These are phyloP conservation scores for Eurytoma adleriae DNA, from an alignment of 2,888 invertebrate genomes.

Conservation along the genomic window DNA sequence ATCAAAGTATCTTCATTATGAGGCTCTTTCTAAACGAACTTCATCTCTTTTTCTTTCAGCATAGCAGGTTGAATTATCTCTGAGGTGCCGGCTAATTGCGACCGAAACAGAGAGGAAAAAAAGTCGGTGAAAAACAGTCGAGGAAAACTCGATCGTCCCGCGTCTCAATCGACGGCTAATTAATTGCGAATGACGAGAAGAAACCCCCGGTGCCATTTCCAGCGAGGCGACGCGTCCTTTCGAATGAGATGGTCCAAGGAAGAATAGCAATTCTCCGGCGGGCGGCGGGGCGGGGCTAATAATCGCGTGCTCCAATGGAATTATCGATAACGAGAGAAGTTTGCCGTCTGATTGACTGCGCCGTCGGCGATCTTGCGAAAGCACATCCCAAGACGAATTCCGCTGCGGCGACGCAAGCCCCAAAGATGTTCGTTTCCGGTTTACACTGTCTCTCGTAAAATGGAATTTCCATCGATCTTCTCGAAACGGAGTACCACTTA, in stretches of 20 bases:
- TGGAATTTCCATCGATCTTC: too few species aligned
- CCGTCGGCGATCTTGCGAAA: neutral
- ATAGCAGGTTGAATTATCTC: too few species aligned
- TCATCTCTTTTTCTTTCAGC: neutral
- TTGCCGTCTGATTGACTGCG: slow-evolving; percentile 7
- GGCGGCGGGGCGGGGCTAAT: neutral
- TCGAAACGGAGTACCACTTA: too few species aligned
- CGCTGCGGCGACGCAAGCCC: too few species aligned
- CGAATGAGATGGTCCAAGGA: too few species aligned
- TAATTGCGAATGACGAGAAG: slow-evolving; percentile 11
- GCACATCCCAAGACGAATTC: too few species aligned
- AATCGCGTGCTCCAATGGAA: neutral
- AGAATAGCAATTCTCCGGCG: neutral
- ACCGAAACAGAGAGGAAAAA: neutral
- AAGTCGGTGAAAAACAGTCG: neutral
- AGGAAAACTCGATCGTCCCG: slow-evolving; percentile 9
- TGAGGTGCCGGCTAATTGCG: neutral
- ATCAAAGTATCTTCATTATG: slow-evolving; percentile 1
- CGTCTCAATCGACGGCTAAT: slow-evolving; percentile 33
- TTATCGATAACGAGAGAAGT: slow-evolving; percentile 21
- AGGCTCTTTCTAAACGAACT: slow-evolving; percentile 1
- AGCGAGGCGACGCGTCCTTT: too few species aligned
- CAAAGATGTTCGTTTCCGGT: too few species aligned
- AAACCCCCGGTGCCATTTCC: too few species aligned
- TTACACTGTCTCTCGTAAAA: too few species aligned